Evolutionary conservation across 2,797 vertebrate genomes (phyloP).

Genomic region (Leptatherina wallacei): DNA sequence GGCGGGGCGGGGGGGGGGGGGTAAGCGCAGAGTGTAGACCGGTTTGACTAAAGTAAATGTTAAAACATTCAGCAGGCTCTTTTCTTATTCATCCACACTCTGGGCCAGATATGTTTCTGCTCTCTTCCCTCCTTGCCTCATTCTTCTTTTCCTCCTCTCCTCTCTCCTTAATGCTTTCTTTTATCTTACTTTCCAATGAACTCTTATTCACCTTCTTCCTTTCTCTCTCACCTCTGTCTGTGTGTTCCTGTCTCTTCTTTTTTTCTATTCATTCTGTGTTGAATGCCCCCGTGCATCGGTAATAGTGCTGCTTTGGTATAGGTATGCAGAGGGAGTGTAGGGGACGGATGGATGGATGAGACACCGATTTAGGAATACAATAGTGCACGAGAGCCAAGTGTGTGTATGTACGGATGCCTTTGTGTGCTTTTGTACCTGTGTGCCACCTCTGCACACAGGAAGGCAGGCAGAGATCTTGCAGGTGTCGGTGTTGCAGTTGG

Average conservation of each 20-base stretch:
- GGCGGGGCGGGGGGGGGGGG: too few species aligned
- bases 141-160: slow-evolving; percentile 8
- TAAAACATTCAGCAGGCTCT: slow-evolving; percentile 61
- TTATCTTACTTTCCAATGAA: neutral
- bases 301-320: slow-evolving; percentile 46
- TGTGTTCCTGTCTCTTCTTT: too few species aligned
- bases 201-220: slow-evolving; percentile 4
- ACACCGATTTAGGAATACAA: slow-evolving; percentile 47
- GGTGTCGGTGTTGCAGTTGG: slow-evolving; percentile 23
- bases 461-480: slow-evolving; percentile 11
- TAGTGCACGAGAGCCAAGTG: slow-evolving; percentile 42
- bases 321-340: slow-evolving; percentile 31
- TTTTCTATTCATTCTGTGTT: slow-evolving; percentile 27
- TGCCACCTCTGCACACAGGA: neutral
- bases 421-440: slow-evolving; percentile 14
- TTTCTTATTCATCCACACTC: slow-evolving; percentile 39
- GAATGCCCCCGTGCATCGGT: slow-evolving; percentile 33
- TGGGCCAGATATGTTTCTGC: slow-evolving; percentile 12
- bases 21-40: slow-evolving; percentile 15
- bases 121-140: neutral
- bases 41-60: slow-evolving; percentile 36
- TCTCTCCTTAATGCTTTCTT: slow-evolving; percentile 12
- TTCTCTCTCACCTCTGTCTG: neutral
- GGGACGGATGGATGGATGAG: slow-evolving; percentile 18
- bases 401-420: slow-evolving; percentile 20